phyloP scores from a whole-genome alignment of 2,797 vertebrate genomes.

The Basileuterus tristriatus region DNA sequence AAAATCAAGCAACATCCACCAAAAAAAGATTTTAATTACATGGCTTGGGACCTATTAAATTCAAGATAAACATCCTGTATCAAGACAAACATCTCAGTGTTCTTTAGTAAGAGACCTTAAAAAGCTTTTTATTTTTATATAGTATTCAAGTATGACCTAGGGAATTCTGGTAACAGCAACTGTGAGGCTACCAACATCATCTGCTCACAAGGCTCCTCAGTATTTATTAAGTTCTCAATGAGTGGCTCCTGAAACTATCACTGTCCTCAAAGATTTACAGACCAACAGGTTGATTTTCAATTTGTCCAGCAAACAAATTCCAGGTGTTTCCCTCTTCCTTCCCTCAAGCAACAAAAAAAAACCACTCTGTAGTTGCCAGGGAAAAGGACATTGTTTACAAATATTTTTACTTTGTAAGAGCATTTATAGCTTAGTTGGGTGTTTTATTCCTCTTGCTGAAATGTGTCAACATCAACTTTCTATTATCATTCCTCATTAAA shows the following conservation, averaged over 20 bases:
- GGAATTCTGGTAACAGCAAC: not conserved
- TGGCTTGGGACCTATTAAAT: not conserved
- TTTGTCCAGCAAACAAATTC: constrained; percentile 22
- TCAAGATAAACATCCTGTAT: constrained; percentile 7
- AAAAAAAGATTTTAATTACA: not conserved
- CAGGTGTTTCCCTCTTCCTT: constrained; percentile 59
- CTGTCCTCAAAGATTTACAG: not conserved
- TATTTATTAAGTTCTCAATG: not conserved
- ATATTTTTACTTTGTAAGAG: not conserved
- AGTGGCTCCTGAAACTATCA: not conserved
- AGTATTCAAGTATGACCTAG: not conserved
- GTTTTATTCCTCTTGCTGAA: not conserved
- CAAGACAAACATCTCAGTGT: not conserved
- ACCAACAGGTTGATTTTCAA: constrained; percentile 27
- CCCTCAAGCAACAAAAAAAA: not conserved
- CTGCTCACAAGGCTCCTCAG: not conserved
- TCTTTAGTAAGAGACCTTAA: not conserved
- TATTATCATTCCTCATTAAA: not conserved
- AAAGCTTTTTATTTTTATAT: not conserved
- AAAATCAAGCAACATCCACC: not conserved
- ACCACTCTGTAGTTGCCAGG: not conserved
- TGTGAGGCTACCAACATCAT: not conserved
- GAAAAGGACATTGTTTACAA: constrained; percentile 24
- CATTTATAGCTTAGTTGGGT: not conserved
- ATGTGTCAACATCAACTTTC: not conserved